Percentiles rank a stretch among this genome's conserved stretches.
Conservation (phyloP, 2,888 invertebrate genomes). For the Chironomus tentans region DNA sequence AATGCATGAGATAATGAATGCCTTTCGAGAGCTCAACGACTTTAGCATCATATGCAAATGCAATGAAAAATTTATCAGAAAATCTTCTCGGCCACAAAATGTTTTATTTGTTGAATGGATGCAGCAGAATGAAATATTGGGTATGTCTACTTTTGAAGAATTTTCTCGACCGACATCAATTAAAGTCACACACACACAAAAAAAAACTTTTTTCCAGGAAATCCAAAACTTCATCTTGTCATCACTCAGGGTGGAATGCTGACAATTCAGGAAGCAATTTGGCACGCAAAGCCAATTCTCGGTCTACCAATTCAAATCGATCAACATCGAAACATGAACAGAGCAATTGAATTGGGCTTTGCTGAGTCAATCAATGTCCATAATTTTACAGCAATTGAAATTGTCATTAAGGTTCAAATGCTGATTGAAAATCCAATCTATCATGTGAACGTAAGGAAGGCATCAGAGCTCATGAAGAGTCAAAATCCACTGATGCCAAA, state of each 20-base stretch:
- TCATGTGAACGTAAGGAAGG: constrained; percentile 3
- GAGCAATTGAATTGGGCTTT: constrained; percentile 12
- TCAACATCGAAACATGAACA: constrained; percentile 18
- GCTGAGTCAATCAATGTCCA: constrained; percentile 1
- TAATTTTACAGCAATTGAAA: constrained; percentile 5
- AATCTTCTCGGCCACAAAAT: constrained; percentile 21
- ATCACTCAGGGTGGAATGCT: constrained; percentile 22
- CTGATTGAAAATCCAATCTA: constrained; percentile 15
- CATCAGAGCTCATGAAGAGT: constrained; percentile 22
- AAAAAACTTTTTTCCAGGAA: constrained; percentile 1
- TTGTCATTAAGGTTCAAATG: neutral
- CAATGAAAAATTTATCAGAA: constrained; percentile 5
- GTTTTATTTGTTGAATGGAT: constrained; percentile 27
- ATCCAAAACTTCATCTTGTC: constrained; percentile 21
- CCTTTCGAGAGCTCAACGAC: neutral
- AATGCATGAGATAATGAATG: constrained; percentile 9
- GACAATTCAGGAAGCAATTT: constrained; percentile 27
- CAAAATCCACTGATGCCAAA: constrained; percentile 10
- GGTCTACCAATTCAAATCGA: constrained; percentile 23
- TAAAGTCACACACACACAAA: neutral
- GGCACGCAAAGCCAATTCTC: constrained; percentile 22
- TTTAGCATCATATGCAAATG: constrained; percentile 26
- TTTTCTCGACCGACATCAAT: neutral
- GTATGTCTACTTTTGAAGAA: neutral
- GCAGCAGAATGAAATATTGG: constrained; percentile 26